phyloP scores from a whole-genome alignment of 2,113 vertebrate species.

The Tiliqua scincoides region DNA sequence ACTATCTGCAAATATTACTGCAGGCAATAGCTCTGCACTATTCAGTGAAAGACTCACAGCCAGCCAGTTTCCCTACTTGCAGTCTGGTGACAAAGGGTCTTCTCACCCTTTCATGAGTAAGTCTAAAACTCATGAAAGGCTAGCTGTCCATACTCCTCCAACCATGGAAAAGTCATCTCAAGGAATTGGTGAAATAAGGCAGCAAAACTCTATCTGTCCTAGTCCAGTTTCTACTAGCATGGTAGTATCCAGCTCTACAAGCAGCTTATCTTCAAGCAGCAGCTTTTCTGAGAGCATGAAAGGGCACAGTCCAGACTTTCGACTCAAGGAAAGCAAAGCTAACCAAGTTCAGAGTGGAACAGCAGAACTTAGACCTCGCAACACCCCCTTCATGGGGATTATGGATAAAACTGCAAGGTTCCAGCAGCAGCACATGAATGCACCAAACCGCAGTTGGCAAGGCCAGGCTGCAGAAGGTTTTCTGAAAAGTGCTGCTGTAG shows the following conservation, averaged over 20 bases:
- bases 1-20: accelerated
- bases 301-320: conserved; percentile 83
- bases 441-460: conserved; percentile 81
- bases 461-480: conserved; percentile 78
- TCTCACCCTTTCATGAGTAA: conserved; percentile 67
- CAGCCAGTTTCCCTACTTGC: conserved; percentile 61
- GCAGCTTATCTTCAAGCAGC: conserved; percentile 86
- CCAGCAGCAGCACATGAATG: conserved; percentile 75
- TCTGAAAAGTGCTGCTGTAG: conserved; percentile 58
- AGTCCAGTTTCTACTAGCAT: conserved; percentile 75
- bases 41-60: conserved; percentile 72
- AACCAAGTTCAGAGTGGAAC: conserved; percentile 69
- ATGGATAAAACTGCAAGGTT: conserved; percentile 93
- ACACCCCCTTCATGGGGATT: conserved; percentile 92
- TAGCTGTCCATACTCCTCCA: conserved; percentile 72
- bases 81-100: conserved; percentile 65
- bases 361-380: conserved; percentile 86
- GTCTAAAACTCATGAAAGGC: conserved; percentile 75
- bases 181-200: conserved; percentile 67
- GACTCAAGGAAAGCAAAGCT: conserved; percentile 81
- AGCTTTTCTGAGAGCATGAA: conserved; percentile 86
- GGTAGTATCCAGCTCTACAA: conserved; percentile 84
- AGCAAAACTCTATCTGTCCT: conserved; percentile 65
- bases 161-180: conserved; percentile 69
- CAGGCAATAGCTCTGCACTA: conserved; percentile 38